A percentile compares a stretch with the other conserved stretches of the same genome.
Conservation (phyloP, 2,888 invertebrate species). For the Eugnorisma glareosa region DNA sequence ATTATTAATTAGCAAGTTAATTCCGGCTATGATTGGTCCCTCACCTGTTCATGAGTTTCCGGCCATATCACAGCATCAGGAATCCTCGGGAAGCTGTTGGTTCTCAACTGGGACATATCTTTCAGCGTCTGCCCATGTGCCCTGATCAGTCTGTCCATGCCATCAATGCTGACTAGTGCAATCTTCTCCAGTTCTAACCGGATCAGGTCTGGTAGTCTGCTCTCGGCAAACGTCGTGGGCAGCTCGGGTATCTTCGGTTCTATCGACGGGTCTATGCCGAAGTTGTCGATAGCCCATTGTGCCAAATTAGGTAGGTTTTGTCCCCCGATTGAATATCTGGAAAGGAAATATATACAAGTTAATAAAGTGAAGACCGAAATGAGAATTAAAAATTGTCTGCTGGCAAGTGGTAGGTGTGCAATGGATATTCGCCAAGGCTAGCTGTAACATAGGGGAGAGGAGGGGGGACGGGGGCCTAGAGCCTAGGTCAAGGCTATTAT, state of each 20-base stretch:
- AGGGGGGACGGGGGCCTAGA: no score
- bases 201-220: conserved; percentile 91
- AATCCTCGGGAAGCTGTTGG: conserved; percentile 94
- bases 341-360: conserved; percentile 52
- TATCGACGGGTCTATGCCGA: conserved; percentile 92
- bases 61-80: conserved; percentile 99
- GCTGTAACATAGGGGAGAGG: no score
- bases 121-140: conserved; percentile 98
- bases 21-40: background rate
- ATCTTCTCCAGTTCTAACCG: conserved; percentile 90
- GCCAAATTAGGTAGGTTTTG: conserved; percentile 94
- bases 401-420: background rate
- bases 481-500: no score
- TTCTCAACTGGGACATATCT: conserved; percentile 95
- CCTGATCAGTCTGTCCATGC: conserved; percentile 95
- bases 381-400: background rate
- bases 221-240: conserved; percentile 92
- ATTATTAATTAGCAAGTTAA: background rate
- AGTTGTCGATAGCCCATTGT: conserved; percentile 94
- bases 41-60: conserved; percentile 93
- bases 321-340: conserved; percentile 95
- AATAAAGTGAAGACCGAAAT: background rate
- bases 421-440: background rate
- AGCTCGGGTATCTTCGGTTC: conserved; percentile 86
- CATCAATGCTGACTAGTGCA: conserved; percentile 89